Conservation (phyloP, 2,113 vertebrate genomes). For the Cygnus atratus region DNA sequence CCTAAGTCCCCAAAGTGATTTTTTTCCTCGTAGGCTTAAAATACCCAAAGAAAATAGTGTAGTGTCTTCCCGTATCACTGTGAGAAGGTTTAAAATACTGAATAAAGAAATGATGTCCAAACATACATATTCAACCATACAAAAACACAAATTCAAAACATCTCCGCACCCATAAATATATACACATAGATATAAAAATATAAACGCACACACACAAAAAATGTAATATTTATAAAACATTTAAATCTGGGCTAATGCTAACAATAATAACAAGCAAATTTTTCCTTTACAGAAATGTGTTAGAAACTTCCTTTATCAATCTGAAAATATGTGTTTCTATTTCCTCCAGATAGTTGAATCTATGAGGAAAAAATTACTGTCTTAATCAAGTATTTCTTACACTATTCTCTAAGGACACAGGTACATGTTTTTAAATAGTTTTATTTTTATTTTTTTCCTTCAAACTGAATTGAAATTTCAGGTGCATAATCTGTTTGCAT, state of each 20-base stretch:
- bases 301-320: background rate
- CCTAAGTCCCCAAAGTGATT: constrained; percentile 69
- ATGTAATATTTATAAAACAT: background rate
- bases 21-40: constrained; percentile 49
- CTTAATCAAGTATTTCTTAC: constrained; percentile 9
- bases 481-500: constrained; percentile 57
- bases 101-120: background rate
- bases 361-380: background rate
- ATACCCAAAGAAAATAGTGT: constrained; percentile 48
- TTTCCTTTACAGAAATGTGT: background rate
- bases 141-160: background rate
- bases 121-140: background rate
- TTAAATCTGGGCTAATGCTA: background rate
- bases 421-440: background rate
- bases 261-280: background rate
- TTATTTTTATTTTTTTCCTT: background rate
- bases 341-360: background rate
- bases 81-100: constrained; percentile 22
- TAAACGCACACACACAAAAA: background rate
- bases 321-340: background rate
- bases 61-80: constrained; percentile 1
- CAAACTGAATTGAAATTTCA: constrained; percentile 55
- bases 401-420: background rate
- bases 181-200: background rate
- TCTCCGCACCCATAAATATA: background rate